Evolutionary conservation across 2,113 vertebrate species (phyloP).

Genomic region (Camelus bactrianus): DNA sequence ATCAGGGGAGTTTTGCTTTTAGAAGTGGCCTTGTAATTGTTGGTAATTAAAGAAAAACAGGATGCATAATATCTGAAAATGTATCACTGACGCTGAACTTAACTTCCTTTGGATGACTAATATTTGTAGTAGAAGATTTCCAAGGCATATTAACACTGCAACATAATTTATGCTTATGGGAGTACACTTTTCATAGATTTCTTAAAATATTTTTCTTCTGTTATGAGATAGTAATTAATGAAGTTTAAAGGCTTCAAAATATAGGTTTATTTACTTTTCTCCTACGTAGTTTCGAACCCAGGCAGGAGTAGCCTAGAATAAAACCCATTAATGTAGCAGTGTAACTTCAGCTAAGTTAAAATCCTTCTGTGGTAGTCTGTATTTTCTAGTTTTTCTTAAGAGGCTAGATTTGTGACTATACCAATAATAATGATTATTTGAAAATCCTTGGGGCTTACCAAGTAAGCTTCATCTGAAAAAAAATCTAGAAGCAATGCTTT

Average conservation of each 20-base stretch:
- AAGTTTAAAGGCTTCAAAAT: slow-evolving; percentile 37
- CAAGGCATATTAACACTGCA: not conserved
- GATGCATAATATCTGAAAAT: not conserved
- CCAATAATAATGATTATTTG: not conserved
- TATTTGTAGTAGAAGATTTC: slow-evolving; percentile 29
- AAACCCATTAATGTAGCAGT: not conserved
- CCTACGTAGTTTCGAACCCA: not conserved
- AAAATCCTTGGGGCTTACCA: not conserved
- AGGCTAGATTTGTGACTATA: not conserved
- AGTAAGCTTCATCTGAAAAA: not conserved
- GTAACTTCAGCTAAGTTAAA: not conserved
- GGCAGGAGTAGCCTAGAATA: not conserved
- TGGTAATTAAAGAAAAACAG: slow-evolving; percentile 69
- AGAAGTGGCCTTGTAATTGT: not conserved
- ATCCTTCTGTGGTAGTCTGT: not conserved
- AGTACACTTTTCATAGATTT: not conserved
- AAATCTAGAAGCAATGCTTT: not conserved
- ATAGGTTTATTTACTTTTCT: not conserved
- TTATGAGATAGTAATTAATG: slow-evolving; percentile 37
- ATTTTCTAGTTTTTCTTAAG: slow-evolving; percentile 15
- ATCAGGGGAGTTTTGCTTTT: slow-evolving; percentile 52
- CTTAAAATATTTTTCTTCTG: slow-evolving; percentile 21
- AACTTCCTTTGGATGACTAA: not conserved
- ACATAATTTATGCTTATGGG: not conserved
- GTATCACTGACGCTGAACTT: not conserved